phyloP scores from a whole-genome alignment of 2,888 invertebrate genomes.

The Griposia aprilina region DNA sequence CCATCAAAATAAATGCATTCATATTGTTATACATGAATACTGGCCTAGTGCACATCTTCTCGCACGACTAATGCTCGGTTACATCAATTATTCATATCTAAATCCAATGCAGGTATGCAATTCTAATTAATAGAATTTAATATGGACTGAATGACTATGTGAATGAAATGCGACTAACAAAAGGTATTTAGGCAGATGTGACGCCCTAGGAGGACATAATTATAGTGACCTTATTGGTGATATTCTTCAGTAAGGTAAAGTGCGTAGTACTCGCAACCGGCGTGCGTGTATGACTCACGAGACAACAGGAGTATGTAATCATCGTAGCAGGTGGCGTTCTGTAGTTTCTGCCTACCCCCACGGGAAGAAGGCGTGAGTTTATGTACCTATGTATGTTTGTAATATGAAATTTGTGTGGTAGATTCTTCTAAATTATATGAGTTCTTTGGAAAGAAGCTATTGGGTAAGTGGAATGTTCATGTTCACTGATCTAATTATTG shows the following conservation, averaged over 20 bases:
- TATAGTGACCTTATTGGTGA: no score
- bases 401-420: background rate
- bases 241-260: no score
- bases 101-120: slow-evolving; percentile 16
- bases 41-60: slow-evolving; percentile 24
- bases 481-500: background rate
- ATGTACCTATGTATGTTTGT: no score
- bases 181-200: no score
- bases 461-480: background rate
- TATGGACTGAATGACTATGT: background rate
- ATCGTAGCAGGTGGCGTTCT: no score
- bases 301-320: no score
- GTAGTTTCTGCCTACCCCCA: no score
- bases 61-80: slow-evolving; percentile 42
- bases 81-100: slow-evolving; percentile 48
- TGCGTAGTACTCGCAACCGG: no score
- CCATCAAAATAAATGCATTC: slow-evolving; percentile 32
- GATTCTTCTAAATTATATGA: background rate
- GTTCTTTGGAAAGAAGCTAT: background rate
- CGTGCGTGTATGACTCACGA: no score
- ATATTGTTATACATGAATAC: slow-evolving; percentile 37
- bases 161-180: no score
- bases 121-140: slow-evolving; percentile 20
- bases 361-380: no score
- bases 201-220: no score